Percentiles rank a stretch among this genome's conserved stretches.
These are phyloP conservation scores for Arizona elegans DNA, from an alignment of 2,113 vertebrate species.

Conservation along the genomic window DNA sequence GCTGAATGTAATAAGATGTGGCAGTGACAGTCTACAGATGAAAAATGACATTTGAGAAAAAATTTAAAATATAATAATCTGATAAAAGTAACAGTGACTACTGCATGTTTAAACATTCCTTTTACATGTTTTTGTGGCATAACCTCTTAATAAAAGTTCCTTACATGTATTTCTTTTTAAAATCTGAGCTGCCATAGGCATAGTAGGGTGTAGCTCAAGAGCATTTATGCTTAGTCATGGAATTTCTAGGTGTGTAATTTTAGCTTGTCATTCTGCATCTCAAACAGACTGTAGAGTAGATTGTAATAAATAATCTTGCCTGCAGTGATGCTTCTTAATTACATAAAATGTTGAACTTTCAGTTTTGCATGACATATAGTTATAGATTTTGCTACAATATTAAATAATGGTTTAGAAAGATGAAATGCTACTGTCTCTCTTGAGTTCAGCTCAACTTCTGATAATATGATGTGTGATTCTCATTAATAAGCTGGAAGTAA, in stretches of 20 bases:
- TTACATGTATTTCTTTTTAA: neutral
- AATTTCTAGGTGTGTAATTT: neutral
- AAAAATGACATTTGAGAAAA: neutral
- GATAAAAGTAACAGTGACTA: neutral
- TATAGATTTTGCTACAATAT: neutral
- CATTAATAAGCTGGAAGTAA: neutral
- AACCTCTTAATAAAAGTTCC: neutral
- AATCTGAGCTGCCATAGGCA: neutral
- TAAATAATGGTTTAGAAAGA: neutral
- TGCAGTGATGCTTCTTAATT: neutral
- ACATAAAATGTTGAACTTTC: neutral
- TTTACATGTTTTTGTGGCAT: neutral
- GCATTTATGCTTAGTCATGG: constrained; percentile 17
- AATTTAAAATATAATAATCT: neutral
- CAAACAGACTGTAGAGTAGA: neutral
- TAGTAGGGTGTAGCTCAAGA: neutral
- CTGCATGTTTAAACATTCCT: neutral
- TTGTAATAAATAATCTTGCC: neutral
- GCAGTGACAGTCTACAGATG: neutral
- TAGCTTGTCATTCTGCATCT: neutral
- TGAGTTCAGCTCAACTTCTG: neutral
- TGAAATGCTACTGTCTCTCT: neutral
- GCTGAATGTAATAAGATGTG: neutral
- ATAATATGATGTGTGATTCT: neutral
- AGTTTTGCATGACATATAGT: neutral